These are phyloP conservation scores for Thermophis baileyi DNA, from an alignment of 2,113 vertebrate species.

Conservation along the genomic window DNA sequence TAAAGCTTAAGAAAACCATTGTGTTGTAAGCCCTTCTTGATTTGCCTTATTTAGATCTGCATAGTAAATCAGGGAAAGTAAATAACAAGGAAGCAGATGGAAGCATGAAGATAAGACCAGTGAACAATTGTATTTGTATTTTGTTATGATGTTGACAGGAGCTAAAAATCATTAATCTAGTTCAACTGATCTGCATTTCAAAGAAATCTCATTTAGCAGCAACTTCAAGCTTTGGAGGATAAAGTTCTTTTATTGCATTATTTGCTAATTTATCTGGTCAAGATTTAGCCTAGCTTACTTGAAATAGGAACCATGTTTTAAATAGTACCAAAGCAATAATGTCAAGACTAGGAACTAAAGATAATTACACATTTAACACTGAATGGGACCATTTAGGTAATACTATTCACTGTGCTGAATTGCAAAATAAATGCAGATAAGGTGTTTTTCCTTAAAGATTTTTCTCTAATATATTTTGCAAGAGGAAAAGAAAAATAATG, in stretches of 20 bases:
- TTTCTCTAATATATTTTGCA: slow-evolving; percentile 28
- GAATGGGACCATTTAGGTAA: slow-evolving; percentile 94
- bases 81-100: slow-evolving; percentile 99
- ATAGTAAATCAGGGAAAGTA: slow-evolving; percentile 99
- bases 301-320: slow-evolving; percentile 91
- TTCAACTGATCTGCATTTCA: slow-evolving; percentile 99
- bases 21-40: slow-evolving; percentile 98
- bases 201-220: slow-evolving; percentile 99
- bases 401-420: slow-evolving; percentile 90
- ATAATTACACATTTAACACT: slow-evolving; percentile 98
- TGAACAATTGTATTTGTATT: slow-evolving; percentile 99
- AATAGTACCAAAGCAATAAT: slow-evolving; percentile 97
- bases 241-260: slow-evolving; percentile 99
- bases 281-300: slow-evolving; percentile 93
- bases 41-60: slow-evolving; percentile 99
- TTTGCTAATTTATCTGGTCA: slow-evolving; percentile 99
- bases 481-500: background rate
- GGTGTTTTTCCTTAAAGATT: slow-evolving; percentile 29
- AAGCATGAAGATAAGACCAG: slow-evolving; percentile 97
- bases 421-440: slow-evolving; percentile 84
- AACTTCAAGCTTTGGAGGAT: slow-evolving; percentile 92
- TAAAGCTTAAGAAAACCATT: slow-evolving; percentile 99
- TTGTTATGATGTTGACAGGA: slow-evolving; percentile 99
- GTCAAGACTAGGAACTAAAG: slow-evolving; percentile 96
- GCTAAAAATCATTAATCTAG: slow-evolving; percentile 99